Evolutionary conservation across 2,113 vertebrate species (phyloP).

Genomic region (Eubucco bourcierii): DNA sequence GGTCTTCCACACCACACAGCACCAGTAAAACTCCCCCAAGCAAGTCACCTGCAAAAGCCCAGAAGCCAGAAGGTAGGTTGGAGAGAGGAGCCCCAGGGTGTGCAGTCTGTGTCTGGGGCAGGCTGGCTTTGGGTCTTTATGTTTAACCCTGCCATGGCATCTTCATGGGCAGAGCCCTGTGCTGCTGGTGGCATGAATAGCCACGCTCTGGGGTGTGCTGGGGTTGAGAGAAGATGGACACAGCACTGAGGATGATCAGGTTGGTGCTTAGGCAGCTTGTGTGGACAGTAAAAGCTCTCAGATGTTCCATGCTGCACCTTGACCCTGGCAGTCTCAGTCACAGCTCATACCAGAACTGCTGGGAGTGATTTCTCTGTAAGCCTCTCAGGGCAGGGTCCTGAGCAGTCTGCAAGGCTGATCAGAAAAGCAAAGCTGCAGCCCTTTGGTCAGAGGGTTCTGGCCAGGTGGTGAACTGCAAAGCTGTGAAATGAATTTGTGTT

Average conservation of each 20-base stretch:
- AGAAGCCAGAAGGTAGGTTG: conserved; percentile 59
- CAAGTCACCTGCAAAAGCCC: conserved; percentile 65
- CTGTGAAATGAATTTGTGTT: background rate
- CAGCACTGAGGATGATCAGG: background rate
- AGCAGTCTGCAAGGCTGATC: background rate
- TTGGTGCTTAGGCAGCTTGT: background rate
- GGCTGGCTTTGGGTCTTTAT: background rate
- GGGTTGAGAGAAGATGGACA: background rate
- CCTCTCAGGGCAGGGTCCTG: background rate
- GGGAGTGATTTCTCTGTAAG: background rate
- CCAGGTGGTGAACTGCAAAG: background rate
- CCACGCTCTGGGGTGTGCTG: background rate
- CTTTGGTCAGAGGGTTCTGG: background rate
- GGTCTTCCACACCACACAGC: conserved; percentile 68
- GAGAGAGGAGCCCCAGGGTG: background rate
- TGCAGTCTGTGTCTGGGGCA: background rate
- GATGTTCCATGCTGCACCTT: background rate
- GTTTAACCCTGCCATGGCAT: background rate
- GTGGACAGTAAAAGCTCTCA: background rate
- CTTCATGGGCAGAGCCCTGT: background rate
- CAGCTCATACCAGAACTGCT: background rate
- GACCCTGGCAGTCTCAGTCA: background rate
- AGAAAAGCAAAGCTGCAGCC: background rate
- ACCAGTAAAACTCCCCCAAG: conserved; percentile 24
- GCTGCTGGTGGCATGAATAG: background rate